Evolutionary conservation across 2,888 invertebrate species (phyloP).

Genomic region (Polydrusus pterygomalis): DNA sequence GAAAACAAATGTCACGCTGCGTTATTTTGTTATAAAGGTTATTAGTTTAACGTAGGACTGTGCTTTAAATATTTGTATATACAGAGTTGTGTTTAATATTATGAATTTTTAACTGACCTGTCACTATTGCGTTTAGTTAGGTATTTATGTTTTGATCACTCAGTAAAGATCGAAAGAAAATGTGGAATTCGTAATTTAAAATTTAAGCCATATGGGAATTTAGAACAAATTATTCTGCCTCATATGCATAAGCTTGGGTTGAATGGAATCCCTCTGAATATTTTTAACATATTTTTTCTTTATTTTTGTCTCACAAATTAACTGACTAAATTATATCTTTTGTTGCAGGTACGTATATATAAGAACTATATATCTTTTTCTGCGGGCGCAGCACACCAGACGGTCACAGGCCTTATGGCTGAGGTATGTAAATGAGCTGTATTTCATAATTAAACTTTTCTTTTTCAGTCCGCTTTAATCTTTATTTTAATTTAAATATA

Average conservation of each 20-base stretch:
- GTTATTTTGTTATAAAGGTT: too few species aligned
- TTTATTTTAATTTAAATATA: slow-evolving; percentile 57
- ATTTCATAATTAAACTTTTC: slow-evolving; percentile 56
- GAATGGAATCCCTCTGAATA: background rate
- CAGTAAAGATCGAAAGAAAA: too few species aligned
- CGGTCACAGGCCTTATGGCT: slow-evolving; percentile 44
- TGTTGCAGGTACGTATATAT: slow-evolving; percentile 44
- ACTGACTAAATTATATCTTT: slow-evolving; percentile 29
- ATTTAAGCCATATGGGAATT: too few species aligned
- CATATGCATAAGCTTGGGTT: background rate
- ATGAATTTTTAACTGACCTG: too few species aligned
- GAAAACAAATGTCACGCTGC: too few species aligned
- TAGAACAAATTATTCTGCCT: background rate
- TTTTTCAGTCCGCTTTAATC: slow-evolving; percentile 48
- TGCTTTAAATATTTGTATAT: too few species aligned
- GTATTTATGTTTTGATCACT: too few species aligned
- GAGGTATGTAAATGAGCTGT: slow-evolving; percentile 54
- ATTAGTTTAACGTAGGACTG: too few species aligned
- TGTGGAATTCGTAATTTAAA: too few species aligned
- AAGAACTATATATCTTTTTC: slow-evolving; percentile 43
- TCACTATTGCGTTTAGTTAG: too few species aligned
- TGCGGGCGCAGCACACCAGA: slow-evolving; percentile 27
- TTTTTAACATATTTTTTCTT: slow-evolving; percentile 6
- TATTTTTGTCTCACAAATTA: slow-evolving; percentile 15
- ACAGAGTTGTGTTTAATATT: too few species aligned